A percentile compares a stretch with the other conserved stretches of the same genome.
These are phyloP conservation scores for Sylvia borin DNA, from an alignment of 2,797 vertebrate genomes.

Conservation along the genomic window DNA sequence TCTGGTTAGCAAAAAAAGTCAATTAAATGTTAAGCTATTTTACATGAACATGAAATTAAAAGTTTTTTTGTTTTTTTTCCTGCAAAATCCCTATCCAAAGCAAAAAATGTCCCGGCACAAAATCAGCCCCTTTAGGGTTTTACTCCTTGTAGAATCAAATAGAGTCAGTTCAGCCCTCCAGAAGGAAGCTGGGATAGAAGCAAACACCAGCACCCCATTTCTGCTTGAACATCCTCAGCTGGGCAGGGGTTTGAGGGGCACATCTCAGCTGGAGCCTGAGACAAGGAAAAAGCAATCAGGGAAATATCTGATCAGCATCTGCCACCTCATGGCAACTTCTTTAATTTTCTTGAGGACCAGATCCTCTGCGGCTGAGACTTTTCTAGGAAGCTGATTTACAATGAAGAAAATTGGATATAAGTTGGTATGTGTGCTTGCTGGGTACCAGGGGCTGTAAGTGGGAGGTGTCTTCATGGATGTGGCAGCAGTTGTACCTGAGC, in stretches of 20 bases:
- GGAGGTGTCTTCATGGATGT: rapidly evolving
- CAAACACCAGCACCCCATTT: neutral
- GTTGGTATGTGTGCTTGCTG: rapidly evolving
- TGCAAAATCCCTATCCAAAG: neutral
- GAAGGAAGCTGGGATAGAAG: neutral
- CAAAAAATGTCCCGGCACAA: neutral
- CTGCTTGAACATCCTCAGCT: neutral
- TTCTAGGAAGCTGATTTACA: neutral
- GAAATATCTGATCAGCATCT: slow-evolving; percentile 1
- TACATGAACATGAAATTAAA: neutral
- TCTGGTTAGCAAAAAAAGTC: neutral
- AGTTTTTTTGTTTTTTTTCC: neutral
- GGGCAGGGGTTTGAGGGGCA: neutral
- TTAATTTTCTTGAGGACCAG: neutral
- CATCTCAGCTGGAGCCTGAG: neutral
- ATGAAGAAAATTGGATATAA: neutral
- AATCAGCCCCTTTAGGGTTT: neutral
- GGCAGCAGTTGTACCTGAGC: rapidly evolving
- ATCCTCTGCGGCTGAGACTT: neutral
- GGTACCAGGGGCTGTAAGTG: rapidly evolving
- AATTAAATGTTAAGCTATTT: neutral
- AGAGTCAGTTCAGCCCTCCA: neutral
- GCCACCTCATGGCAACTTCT: neutral
- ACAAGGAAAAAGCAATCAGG: neutral
- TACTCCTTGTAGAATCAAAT: neutral